Percentiles rank a stretch among this genome's conserved stretches.
Conservation (phyloP, 2,888 invertebrate species). For the Drosophila lacicola region DNA sequence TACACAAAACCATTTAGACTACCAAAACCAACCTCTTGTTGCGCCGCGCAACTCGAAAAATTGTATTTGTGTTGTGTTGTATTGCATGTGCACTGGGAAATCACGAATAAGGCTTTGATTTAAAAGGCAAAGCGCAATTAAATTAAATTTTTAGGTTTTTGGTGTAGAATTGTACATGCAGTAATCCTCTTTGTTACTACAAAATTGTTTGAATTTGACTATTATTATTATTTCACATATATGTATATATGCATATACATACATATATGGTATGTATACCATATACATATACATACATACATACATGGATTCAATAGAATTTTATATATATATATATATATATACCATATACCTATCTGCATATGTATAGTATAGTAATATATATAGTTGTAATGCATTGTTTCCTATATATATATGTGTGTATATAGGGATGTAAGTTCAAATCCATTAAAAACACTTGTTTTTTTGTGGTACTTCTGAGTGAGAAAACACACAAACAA, state of each 20-base stretch:
- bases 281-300: no score
- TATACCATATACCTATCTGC: no score
- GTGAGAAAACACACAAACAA: slow-evolving; percentile 28
- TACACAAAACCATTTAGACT: slow-evolving; percentile 31
- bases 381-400: no score
- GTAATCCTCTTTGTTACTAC: background rate
- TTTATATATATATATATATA: no score
- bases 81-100: slow-evolving; percentile 38
- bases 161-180: background rate
- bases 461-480: slow-evolving; percentile 17
- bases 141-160: background rate
- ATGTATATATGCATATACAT: no score
- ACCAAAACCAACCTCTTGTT: slow-evolving; percentile 55
- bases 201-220: slow-evolving; percentile 5
- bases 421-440: no score
- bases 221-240: no score
- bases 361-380: no score
- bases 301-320: no score
- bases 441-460: background rate
- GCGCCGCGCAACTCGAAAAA: slow-evolving; percentile 54
- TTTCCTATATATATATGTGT: no score
- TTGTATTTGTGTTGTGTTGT: slow-evolving; percentile 41
- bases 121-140: slow-evolving; percentile 2
- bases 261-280: no score
- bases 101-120: slow-evolving; percentile 35